Percentiles rank a stretch among this genome's conserved stretches.
Evolutionary conservation across 2,113 vertebrate species (phyloP).

Genomic region (Athene cunicularia): DNA sequence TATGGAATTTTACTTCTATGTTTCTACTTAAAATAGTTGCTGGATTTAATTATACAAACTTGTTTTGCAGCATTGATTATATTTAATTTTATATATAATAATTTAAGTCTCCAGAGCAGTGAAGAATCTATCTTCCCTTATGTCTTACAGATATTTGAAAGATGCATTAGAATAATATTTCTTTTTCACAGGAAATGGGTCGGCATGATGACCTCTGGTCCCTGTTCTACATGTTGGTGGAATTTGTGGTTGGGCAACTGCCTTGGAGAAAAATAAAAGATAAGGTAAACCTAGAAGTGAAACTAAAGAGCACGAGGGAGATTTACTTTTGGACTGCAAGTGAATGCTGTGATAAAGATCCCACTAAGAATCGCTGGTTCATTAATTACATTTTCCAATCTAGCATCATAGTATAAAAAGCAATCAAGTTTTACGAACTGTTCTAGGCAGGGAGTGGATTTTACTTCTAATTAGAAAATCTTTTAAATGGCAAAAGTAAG

Average conservation of each 20-base stretch:
- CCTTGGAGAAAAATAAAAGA: constrained; percentile 99
- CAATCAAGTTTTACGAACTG: not conserved
- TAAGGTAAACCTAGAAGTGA: constrained; percentile 82
- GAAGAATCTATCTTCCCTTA: not conserved
- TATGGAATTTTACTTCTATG: not conserved
- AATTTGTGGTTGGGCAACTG: constrained; percentile 95
- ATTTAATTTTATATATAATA: not conserved
- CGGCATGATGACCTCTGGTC: constrained; percentile 99
- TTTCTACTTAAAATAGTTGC: not conserved
- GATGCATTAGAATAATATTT: constrained; percentile 39
- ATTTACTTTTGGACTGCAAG: not conserved
- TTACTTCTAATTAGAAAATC: not conserved
- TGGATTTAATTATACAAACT: not conserved
- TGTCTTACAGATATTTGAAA: not conserved
- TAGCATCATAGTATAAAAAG: not conserved
- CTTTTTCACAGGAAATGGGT: constrained; percentile 92
- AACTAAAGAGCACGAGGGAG: not conserved
- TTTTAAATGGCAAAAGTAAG: not conserved
- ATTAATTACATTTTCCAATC: not conserved
- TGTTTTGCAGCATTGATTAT: not conserved
- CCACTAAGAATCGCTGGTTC: not conserved
- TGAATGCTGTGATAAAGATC: not conserved
- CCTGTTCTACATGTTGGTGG: constrained; percentile 98
- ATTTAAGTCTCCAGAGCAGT: not conserved
- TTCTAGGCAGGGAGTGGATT: not conserved